Evolutionary conservation across 1,140 invertebrate genomes (phyloP), one percentile per base, ranked within the genome.

Genomic region (Megalopta genalis): DNA sequence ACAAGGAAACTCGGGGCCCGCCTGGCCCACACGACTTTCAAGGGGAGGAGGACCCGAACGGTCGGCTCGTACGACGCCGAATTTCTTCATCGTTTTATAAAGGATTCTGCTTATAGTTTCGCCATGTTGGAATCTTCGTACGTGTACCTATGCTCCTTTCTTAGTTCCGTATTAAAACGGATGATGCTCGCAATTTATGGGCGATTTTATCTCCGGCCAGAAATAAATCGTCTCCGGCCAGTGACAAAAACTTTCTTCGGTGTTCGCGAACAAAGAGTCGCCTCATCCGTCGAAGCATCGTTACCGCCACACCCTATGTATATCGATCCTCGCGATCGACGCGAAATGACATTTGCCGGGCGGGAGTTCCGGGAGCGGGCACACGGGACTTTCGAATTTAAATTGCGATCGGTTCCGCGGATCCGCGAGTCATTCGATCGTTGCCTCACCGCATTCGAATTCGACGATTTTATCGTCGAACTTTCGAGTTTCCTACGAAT

Each of bases 341-440:
- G 70, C 80, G 70, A 86, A 86, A 86, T 81, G 84, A 86, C 81
- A 83, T 86, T 86, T 80, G 73, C 42, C 59, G 62, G 64, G 57
- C 70, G 73, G 62, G 60, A 87, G 87, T 88, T 88, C 84, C 84
- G 87, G 87, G 86, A 88, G 82, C 79, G 54, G 82, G 76, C 74
- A 54, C 54, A 73, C 80, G n/a, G 57, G 73, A 88, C 88, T 89
- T 89, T 89, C 88, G 77, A 89, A 87, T 88, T 84, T 82, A 87
- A 89, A 89, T 88, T 80, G 81, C 73, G 78, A 86, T 78, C 80
- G 52, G 63, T 83, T 84, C 83, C 71, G 68, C 80, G 68, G 77
- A 86, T 86, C 69, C 64, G 67, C 84, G 49, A 85, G 84, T 86
- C 84, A 83, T 86, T 81, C 65, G 32, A 76, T 77, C 72, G 74